Evolutionary conservation across 2,888 invertebrate species (phyloP), one percentile per base, ranked within the genome.

Genomic region (Drosophila koepferae): DNA sequence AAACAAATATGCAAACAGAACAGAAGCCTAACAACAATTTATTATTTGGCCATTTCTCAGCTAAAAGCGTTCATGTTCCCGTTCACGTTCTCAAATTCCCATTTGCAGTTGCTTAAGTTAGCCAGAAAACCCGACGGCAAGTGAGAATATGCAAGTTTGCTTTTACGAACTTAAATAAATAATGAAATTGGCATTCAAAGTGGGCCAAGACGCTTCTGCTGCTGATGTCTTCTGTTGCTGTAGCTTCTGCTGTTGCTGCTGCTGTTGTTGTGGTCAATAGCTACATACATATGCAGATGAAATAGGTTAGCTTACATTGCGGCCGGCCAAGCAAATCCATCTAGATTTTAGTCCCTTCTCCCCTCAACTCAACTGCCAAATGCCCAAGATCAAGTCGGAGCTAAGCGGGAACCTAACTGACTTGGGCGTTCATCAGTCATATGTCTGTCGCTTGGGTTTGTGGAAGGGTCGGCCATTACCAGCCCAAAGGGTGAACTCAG

Each of bases 81-180:
- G 12, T 49, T 60, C 59, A 23, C 18, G 28, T 40, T 18, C 12
- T 36, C 18, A 20, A 41, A 23, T 54, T 43, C 40, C 36, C 46
- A 16, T 38, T 61, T 53, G 63, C 36, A 14, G 28, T 38, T 58
- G 48, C 48, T 70, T 43, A 46, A 68, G 55, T 14, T 48, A 48
- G 49, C 18, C 44, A 56, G 60, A 18, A 40, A 48, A 28, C 46
- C 59, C 59, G 59, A 28, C 59, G 46, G 38, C 38, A 77, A 72
- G 70, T 71, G 70, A 69, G 82, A 87, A 86, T 81, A 82, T 87
- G 83, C 86, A 86, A 82, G 81, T 86, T 88, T 83, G 74, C 71
- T 77, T 77, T 75, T 74, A 69, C 74, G 56, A 81, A 80, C 81
- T 89, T 87, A 85, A 89, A 89, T 86, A 86, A 86, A 86, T 86